Evolutionary conservation across 64 coral and sea anemone species (phyloP).

Genomic region (Acropora tenuis): DNA sequence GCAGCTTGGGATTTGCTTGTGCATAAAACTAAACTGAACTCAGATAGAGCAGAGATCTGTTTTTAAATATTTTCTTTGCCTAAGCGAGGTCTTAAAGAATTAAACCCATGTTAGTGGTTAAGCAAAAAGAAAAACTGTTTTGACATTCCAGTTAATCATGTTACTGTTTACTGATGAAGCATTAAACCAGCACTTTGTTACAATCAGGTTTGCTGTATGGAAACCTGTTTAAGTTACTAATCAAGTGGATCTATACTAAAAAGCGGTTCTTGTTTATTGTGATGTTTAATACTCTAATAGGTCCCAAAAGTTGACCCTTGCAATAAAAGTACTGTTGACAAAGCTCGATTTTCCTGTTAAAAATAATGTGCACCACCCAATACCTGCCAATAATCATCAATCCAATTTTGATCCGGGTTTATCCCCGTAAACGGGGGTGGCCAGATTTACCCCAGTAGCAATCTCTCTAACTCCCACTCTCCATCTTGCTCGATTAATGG

Average conservation of each 20-base stretch:
- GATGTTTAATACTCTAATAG: neutral
- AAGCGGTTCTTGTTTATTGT: neutral
- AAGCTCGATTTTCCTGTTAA: slow-evolving; percentile 6
- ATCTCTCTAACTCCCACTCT: no score
- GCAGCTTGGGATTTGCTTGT: slow-evolving; percentile 39
- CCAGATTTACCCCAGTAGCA: no score
- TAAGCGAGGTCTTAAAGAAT: neutral
- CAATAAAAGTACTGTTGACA: slow-evolving; percentile 4
- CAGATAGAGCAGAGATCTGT: neutral
- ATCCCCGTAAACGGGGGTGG: no score
- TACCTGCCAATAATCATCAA: neutral
- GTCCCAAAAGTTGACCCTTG: neutral
- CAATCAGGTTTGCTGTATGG: neutral
- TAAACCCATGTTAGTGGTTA: slow-evolving; percentile 14
- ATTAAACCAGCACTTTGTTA: slow-evolving; percentile 8
- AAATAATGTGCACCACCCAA: neutral
- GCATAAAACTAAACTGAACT: slow-evolving; percentile 15
- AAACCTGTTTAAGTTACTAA: slow-evolving; percentile 5
- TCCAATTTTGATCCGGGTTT: no score
- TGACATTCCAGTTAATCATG: slow-evolving; percentile 1
- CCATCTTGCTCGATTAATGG: no score
- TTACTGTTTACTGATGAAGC: slow-evolving; percentile 6
- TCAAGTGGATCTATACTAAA: neutral
- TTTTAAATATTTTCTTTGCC: slow-evolving; percentile 9
- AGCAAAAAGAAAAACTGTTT: slow-evolving; percentile 1